Base-by-base conservation (phyloP, 2,113 vertebrate genomes). In the Clarias batrachus region DNA sequence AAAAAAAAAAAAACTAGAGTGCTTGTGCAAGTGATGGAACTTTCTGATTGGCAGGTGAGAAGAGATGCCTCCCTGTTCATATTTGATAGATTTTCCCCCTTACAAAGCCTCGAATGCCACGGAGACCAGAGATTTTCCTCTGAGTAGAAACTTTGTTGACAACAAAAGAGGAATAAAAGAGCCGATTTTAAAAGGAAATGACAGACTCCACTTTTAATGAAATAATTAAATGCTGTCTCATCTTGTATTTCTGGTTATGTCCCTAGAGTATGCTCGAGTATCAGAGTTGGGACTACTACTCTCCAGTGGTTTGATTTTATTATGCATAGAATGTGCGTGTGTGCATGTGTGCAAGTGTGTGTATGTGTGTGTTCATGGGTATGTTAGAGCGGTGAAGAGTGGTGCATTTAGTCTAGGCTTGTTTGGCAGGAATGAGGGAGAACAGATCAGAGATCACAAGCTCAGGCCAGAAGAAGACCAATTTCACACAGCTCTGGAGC, bases 401-500 rank as follows among this genome's bases (percentile, higher is more conserved):
- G 66, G 41, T 78, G 84, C 83, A 76, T 56, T 79, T 87, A 74
- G 82, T 54, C 68, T 56, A 52, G 62, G 65, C 56, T 48, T 84
- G 85, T 90, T 86, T 86, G 56, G 88, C 37, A 81, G 33, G 54
- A 86, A 81, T 91, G 89, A 86, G 88, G 84, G 80, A 80, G 85
- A 90, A 90, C 90, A 91, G 92, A 89, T 91, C 90, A 89, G 87
- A 54, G 88, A 90, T 92, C 92, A 90, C 88, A 25, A 92, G 86
- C 89, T 86, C 91, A 89, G 85, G 87, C 91, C 90, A 92, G 79
- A 85, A 85, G 90, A 91, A 91, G 92, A 89, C 91, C 91, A 93
- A 94, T 95, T 94, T 94, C 93, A 94, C 93, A 94, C 93, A 89
- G 91, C 92, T 90, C 83, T 94, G 93, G 93, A 94, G 92, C 92